Evolutionary conservation across 2,888 invertebrate species (phyloP).

Genomic region (Pollenia amentaria): DNA sequence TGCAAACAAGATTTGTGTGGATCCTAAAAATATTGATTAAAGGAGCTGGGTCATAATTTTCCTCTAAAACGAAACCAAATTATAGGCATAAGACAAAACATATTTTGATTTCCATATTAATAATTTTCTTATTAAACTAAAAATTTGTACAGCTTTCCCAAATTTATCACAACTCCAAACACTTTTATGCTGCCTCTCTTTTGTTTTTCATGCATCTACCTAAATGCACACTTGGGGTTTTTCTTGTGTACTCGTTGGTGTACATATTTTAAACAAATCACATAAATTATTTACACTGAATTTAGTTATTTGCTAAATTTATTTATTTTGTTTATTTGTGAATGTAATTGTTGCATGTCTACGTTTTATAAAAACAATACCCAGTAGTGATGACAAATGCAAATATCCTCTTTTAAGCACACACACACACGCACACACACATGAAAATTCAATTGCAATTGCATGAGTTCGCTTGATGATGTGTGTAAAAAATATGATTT

Average conservation of each 20-base stretch:
- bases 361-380: conserved; percentile 59
- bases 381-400: conserved; percentile 71
- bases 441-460: not conserved
- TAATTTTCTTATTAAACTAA: too few relatives aligned
- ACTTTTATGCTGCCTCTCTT: not conserved
- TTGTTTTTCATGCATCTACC: not conserved
- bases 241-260: conserved; percentile 20
- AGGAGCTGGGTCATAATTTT: too few relatives aligned
- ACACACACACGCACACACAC: conserved; percentile 6
- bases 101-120: too few relatives aligned
- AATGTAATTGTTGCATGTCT: conserved; percentile 72
- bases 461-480: conserved; percentile 24
- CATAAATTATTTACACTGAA: conserved; percentile 73
- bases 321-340: conserved; percentile 59
- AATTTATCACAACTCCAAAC: too few relatives aligned
- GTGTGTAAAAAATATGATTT: conserved; percentile 71
- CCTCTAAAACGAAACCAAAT: too few relatives aligned
- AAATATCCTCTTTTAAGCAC: conserved; percentile 52
- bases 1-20: too few relatives aligned
- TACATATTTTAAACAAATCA: conserved; percentile 56
- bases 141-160: too few relatives aligned
- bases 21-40: too few relatives aligned
- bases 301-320: conserved; percentile 65
- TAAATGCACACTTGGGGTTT: not conserved
- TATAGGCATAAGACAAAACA: too few relatives aligned